phyloP scores from a whole-genome alignment of 2,797 vertebrate species.

The Acanthornis magna region DNA sequence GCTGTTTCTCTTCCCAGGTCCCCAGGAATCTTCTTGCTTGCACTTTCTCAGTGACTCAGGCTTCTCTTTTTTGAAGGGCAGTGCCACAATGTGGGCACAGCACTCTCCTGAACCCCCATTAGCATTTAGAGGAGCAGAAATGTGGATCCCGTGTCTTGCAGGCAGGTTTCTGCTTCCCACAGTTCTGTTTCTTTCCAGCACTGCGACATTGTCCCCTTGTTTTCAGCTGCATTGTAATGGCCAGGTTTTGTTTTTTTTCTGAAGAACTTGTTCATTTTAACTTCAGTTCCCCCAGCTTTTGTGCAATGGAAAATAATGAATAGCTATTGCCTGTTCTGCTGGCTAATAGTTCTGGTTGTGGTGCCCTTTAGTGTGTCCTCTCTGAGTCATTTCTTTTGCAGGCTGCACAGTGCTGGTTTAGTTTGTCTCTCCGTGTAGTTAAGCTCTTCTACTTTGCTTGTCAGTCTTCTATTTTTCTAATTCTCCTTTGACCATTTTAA shows the following conservation, averaged over 20 bases:
- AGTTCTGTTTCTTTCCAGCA: not conserved
- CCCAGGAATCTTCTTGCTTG: not conserved
- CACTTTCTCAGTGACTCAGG: not conserved
- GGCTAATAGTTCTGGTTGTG: slow-evolving; percentile 3
- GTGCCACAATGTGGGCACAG: not conserved
- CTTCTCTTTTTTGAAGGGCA: not conserved
- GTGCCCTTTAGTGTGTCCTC: not conserved
- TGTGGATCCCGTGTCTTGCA: not conserved
- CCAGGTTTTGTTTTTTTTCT: not conserved
- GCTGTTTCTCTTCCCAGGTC: not conserved
- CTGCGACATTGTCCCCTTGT: not conserved
- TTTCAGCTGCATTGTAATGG: not conserved
- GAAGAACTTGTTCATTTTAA: slow-evolving; percentile 34
- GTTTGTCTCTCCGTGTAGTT: not conserved
- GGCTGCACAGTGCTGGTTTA: not conserved
- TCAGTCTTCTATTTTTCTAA: not conserved
- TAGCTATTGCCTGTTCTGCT: slow-evolving; percentile 29
- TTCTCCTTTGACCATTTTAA: slow-evolving; percentile 18
- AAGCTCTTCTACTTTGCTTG: not conserved
- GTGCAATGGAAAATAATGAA: slow-evolving; percentile 25
- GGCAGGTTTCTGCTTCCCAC: not conserved
- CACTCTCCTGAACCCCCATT: not conserved
- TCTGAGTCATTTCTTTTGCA: slow-evolving; percentile 32
- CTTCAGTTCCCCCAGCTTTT: slow-evolving; percentile 35
- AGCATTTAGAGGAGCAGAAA: not conserved